Percentiles rank a stretch among this genome's conserved stretches.
Evolutionary conservation across 2,797 vertebrate genomes (phyloP).

Genomic region (Chromis chromis): DNA sequence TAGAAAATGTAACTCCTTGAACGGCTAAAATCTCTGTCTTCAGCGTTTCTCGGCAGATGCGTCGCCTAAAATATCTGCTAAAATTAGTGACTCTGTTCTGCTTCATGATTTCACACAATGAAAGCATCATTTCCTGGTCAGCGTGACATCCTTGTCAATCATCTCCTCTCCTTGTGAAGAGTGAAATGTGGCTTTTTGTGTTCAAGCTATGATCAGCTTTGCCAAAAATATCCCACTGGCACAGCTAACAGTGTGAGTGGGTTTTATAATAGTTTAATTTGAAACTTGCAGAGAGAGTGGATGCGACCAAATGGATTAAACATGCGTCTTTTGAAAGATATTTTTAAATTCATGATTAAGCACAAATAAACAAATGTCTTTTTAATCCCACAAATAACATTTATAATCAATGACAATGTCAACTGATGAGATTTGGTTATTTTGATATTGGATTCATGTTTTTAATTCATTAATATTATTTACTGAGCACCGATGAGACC

Average conservation of each 20-base stretch:
- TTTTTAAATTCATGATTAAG: no score
- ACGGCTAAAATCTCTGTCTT: constrained; percentile 5
- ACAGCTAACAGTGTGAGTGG: constrained; percentile 5
- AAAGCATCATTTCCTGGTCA: constrained; percentile 41
- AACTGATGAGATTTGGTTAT: not conserved
- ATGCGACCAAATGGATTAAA: not conserved
- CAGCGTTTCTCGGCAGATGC: not conserved
- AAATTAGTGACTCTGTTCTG: constrained; percentile 25
- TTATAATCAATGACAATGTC: no score
- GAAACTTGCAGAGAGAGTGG: not conserved
- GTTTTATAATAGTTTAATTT: not conserved
- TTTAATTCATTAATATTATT: not conserved
- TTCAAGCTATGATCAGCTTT: constrained; percentile 18
- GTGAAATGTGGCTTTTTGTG: constrained; percentile 23
- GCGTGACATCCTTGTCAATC: constrained; percentile 42
- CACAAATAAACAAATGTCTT: not conserved
- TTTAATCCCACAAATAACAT: not conserved
- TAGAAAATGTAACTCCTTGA: not conserved
- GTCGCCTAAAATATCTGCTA: constrained; percentile 25
- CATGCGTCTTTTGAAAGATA: no score
- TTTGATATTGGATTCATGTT: not conserved
- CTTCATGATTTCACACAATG: constrained; percentile 30
- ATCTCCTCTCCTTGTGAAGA: constrained; percentile 12
- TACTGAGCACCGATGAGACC: not conserved
- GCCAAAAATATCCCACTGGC: constrained; percentile 38